Conservation (phyloP, 2,797 vertebrate genomes). For the Pseudocheirus occidentalis region DNA sequence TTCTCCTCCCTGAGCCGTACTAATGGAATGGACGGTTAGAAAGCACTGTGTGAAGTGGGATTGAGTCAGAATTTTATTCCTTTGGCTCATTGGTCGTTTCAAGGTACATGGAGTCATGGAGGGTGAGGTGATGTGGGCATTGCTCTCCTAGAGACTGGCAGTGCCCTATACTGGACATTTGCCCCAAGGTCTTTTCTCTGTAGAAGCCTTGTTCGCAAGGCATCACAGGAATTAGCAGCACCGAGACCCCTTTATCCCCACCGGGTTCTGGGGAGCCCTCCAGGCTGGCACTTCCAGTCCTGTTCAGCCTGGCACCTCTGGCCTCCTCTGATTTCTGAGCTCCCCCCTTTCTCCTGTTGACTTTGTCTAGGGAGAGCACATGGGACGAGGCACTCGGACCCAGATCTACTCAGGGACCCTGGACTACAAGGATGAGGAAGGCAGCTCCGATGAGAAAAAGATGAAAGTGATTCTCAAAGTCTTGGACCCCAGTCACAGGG, state of each 20-base stretch:
- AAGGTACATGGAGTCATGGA: not conserved
- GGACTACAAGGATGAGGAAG: conserved; percentile 91
- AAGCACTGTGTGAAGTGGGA: not conserved
- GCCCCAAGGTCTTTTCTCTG: not conserved
- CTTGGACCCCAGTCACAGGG: conserved; percentile 94
- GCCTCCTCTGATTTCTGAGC: not conserved
- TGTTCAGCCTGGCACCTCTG: rapidly evolving
- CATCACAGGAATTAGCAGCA: not conserved
- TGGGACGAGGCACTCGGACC: conserved; percentile 93
- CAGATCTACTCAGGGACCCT: conserved; percentile 94
- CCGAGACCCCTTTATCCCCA: too few relatives aligned
- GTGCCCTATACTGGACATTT: not conserved
- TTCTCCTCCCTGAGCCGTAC: not conserved
- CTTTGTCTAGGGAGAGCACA: conserved; percentile 90
- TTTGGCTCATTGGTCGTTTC: not conserved
- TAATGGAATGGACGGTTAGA: not conserved
- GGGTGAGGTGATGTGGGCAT: not conserved
- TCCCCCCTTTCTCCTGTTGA: not conserved
- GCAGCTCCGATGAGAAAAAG: conserved; percentile 87
- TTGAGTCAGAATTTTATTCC: not conserved
- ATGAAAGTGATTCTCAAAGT: conserved; percentile 97
- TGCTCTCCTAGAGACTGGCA: not conserved
- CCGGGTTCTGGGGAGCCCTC: too few relatives aligned
- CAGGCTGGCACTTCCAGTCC: not conserved
- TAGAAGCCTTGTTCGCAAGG: not conserved